Base-by-base conservation (phyloP, 2,888 invertebrate species). In the Drosophila robusta region DNA sequence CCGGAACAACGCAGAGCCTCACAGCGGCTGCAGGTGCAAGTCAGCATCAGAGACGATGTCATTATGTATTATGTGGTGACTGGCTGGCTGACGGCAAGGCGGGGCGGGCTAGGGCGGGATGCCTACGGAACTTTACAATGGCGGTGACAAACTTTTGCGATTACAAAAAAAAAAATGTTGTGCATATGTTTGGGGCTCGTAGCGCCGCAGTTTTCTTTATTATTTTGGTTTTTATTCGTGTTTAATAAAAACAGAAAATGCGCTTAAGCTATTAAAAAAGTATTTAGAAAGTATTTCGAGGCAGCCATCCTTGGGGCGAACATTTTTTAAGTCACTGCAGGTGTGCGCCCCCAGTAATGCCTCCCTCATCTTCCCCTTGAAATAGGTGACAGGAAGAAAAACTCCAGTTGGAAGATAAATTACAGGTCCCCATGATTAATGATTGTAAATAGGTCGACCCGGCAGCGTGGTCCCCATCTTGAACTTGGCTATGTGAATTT, bases 181-280 rank as follows among this genome's bases (percentile, higher is more conserved):
- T 68, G 73, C 83, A 86, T 84, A 83, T 83, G 70, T 68, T 87
- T 47, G 56, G 29, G 34, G 24, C 50, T 50, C 26, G 14, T n/a
- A 5, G n/a, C 29, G 29, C 29, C 29, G 8, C 29, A 9, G 29
- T 47, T 52, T 60, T 42, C 46, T 11, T 54, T 55, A 14, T 55
- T 36, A 11, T 47, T 50, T 46, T 2, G 38, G n/a, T 57, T 49
- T 41, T 49, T 60, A 26, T 64, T 41, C 49, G 51, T 80, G 75
- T 75, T 78, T 75, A 75, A 72, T 80, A 84, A 84, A 88, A 83
- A 75, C 78, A 73, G 72, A 67, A 78, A 89, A 87, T 78, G 85
- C 82, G 78, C 89, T 78, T 74, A 78, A 85, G 89, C 85, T 85
- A 87, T 85, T 89, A 89, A 87, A 87, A 85, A 85, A 85, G 85